phyloP scores from a whole-genome alignment of 2,113 vertebrate species.

The Vireo altiloquus region DNA sequence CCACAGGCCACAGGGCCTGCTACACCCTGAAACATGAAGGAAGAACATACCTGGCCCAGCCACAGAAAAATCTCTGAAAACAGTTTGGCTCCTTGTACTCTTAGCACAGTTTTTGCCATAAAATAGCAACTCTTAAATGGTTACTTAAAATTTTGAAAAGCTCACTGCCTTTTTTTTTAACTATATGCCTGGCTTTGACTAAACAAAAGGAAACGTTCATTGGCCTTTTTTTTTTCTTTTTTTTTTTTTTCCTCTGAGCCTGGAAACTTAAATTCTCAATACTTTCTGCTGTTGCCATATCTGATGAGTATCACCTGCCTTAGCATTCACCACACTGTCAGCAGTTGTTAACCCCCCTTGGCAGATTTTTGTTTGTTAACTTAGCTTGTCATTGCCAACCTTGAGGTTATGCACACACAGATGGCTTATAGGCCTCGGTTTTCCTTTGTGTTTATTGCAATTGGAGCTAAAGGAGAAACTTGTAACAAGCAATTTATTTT shows the following conservation, averaged over 20 bases:
- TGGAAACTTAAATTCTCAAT: neutral
- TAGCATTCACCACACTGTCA: slow-evolving; percentile 11
- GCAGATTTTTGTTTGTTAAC: slow-evolving; percentile 36
- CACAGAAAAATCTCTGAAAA: neutral
- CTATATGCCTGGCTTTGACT: neutral
- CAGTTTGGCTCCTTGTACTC: neutral
- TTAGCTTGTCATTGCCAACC: slow-evolving; percentile 6
- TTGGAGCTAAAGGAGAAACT: neutral
- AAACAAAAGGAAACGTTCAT: neutral
- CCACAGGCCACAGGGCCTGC: neutral
- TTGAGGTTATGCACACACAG: slow-evolving; percentile 6
- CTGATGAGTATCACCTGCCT: slow-evolving; percentile 38
- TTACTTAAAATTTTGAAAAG: neutral
- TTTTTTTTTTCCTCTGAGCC: neutral
- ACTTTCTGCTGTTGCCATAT: slow-evolving; percentile 28
- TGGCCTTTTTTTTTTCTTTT: neutral
- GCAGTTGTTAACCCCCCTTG: slow-evolving; percentile 8
- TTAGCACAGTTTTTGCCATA: neutral
- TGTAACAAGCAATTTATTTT: neutral
- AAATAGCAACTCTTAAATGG: neutral
- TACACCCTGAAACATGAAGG: neutral
- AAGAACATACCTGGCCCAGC: neutral
- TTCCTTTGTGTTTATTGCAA: neutral
- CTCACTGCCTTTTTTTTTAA: neutral
- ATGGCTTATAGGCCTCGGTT: neutral